A percentile compares a stretch with the other conserved stretches of the same genome.
These are phyloP conservation scores for Notothenia rossii DNA, from an alignment of 2,113 vertebrate species.

Conservation along the genomic window DNA sequence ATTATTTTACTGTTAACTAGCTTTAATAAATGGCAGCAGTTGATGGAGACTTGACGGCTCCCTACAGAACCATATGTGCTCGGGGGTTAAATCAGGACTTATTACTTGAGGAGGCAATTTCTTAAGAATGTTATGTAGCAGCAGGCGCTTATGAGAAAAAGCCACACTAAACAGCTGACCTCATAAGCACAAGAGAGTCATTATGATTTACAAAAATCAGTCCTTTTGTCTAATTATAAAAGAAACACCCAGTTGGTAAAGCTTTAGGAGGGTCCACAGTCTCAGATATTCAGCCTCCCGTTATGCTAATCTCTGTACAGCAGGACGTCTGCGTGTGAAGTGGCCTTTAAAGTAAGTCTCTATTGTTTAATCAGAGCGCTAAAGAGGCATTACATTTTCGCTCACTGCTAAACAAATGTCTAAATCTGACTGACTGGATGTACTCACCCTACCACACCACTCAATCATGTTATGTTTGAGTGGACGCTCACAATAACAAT, in stretches of 20 bases:
- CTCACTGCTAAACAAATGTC: slow-evolving; percentile 24
- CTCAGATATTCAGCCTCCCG: slow-evolving; percentile 13
- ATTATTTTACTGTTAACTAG: slow-evolving; percentile 40
- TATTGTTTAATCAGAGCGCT: slow-evolving; percentile 48
- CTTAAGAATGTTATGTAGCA: background rate
- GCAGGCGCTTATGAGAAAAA: slow-evolving; percentile 1
- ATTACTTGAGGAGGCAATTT: slow-evolving; percentile 2
- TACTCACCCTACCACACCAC: slow-evolving; percentile 35
- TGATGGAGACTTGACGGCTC: slow-evolving; percentile 22
- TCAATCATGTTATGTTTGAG: slow-evolving; percentile 41
- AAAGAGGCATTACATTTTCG: slow-evolving; percentile 44
- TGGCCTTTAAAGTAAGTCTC: slow-evolving; percentile 8
- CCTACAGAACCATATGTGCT: slow-evolving; percentile 20
- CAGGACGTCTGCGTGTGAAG: slow-evolving; percentile 25
- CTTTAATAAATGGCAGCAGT: slow-evolving; percentile 22
- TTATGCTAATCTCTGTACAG: slow-evolving; percentile 8
- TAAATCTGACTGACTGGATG: slow-evolving; percentile 23
- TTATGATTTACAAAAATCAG: slow-evolving; percentile 12
- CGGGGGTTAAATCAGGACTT: slow-evolving; percentile 30
- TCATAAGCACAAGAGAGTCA: background rate
- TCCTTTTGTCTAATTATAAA: background rate
- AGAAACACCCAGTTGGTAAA: slow-evolving; percentile 14
- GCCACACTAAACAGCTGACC: background rate
- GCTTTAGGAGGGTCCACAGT: background rate
- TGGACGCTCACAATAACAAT: background rate